Evolutionary conservation across 1,140 invertebrate genomes (phyloP).

Genomic region (Zaprionus gabonicus): DNA sequence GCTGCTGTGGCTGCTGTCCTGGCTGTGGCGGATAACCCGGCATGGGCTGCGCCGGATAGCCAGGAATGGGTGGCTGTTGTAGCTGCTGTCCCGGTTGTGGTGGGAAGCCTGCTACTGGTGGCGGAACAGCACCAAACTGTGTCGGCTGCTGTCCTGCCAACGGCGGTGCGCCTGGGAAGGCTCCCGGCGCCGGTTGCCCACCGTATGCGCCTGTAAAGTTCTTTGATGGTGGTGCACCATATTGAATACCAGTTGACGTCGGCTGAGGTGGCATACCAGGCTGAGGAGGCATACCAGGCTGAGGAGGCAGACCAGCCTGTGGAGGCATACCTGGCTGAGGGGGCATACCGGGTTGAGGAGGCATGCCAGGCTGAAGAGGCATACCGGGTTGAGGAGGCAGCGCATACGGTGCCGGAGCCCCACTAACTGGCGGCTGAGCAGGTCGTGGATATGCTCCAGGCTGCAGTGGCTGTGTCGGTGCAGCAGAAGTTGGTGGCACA

Average conservation of each 20-base stretch:
- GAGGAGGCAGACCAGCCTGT: constrained; percentile 19
- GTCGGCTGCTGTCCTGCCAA: constrained; percentile 47
- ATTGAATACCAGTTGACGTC: constrained; percentile 19
- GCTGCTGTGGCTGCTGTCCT: constrained; percentile 54
- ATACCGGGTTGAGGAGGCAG: constrained; percentile 20
- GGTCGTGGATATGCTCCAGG: constrained; percentile 20
- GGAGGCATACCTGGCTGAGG: constrained; percentile 22
- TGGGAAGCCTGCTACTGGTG: constrained; percentile 59
- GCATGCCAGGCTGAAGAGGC: constrained; percentile 17
- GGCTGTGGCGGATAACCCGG: constrained; percentile 68
- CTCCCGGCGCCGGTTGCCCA: constrained; percentile 31
- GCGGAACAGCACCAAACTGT: constrained; percentile 42
- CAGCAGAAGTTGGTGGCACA: constrained; percentile 27
- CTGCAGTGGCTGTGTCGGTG: background rate
- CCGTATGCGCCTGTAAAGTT: constrained; percentile 32
- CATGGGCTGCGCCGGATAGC: constrained; percentile 57
- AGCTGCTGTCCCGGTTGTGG: constrained; percentile 69
- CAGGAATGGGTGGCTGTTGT: constrained; percentile 51
- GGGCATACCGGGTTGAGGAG: constrained; percentile 13
- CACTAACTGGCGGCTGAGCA: constrained; percentile 29
- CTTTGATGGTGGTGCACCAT: constrained; percentile 39
- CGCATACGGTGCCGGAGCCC: constrained; percentile 10
- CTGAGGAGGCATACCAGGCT: constrained; percentile 21
- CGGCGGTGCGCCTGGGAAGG: constrained; percentile 57
- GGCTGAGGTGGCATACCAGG: constrained; percentile 7